phyloP scores from a whole-genome alignment of 2,797 vertebrate genomes.

The Macropus fuliginosus region DNA sequence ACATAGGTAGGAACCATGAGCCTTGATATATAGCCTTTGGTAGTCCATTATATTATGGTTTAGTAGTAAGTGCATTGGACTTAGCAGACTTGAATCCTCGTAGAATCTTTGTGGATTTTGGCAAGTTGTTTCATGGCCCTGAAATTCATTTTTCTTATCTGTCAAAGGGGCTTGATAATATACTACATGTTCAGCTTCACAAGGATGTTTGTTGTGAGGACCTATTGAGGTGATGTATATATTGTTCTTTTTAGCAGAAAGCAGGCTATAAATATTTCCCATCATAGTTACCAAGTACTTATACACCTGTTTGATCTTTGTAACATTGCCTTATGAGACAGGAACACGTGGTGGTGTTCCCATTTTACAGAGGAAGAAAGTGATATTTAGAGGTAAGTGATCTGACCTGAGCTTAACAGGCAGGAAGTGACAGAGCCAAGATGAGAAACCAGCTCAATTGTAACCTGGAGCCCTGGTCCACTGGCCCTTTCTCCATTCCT shows the following conservation, averaged over 20 bases:
- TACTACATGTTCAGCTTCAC: background rate
- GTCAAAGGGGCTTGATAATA: background rate
- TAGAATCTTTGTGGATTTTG: background rate
- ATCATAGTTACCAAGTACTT: background rate
- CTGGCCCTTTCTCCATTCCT: background rate
- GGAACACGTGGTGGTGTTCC: background rate
- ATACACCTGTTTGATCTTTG: background rate
- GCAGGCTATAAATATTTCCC: background rate
- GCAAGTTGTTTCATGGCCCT: background rate
- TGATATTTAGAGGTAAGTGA: too few relatives aligned
- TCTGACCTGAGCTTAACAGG: too few relatives aligned
- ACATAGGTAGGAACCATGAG: background rate
- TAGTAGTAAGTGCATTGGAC: background rate
- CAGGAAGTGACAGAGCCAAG: too few relatives aligned
- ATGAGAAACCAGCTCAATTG: background rate
- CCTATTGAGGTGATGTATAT: background rate
- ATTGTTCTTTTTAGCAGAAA: background rate
- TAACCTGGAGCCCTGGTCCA: background rate
- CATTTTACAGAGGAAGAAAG: too few relatives aligned
- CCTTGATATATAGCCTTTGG: background rate
- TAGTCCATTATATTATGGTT: background rate
- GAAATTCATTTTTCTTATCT: background rate
- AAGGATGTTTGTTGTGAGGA: background rate
- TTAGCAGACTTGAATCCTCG: background rate
- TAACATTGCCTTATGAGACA: background rate